phyloP scores from a whole-genome alignment of 2,888 invertebrate species.

The Trileptium ribeirensis region DNA sequence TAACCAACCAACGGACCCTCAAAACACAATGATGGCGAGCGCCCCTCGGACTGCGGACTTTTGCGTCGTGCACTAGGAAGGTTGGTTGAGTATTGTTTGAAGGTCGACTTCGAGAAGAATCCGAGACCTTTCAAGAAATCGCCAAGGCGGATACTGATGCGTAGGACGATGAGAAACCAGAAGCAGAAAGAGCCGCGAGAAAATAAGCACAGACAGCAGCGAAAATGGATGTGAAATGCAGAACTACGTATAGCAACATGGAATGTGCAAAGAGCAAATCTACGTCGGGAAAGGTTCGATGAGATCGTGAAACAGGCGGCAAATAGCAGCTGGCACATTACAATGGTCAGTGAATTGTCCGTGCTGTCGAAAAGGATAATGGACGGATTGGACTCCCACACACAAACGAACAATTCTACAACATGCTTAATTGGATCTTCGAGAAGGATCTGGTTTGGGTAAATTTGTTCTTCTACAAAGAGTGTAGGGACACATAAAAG shows the following conservation, averaged over 20 bases:
- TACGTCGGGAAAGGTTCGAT: neutral
- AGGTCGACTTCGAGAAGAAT: neutral
- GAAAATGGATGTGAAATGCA: neutral
- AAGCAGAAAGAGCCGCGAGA: neutral
- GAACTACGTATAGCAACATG: neutral
- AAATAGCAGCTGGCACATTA: neutral
- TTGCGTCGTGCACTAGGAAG: neutral
- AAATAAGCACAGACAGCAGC: neutral
- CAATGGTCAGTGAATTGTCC: neutral
- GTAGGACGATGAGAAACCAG: neutral
- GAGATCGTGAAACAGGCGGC: neutral
- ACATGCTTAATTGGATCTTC: neutral
- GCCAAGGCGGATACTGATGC: neutral
- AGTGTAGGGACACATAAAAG: neutral
- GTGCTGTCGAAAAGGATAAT: too few species aligned
- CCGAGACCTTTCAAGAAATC: neutral
- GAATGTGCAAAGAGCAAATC: too few species aligned
- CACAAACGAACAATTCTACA: too few species aligned
- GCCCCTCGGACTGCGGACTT: neutral
- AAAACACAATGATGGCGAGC: too few species aligned
- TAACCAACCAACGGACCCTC: too few species aligned
- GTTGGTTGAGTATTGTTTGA: neutral
- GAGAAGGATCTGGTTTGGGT: neutral
- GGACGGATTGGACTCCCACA: too few species aligned
- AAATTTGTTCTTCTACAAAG: neutral